Percentiles rank a stretch among this genome's conserved stretches.
Evolutionary conservation across 1,140 invertebrate species (phyloP).

Genomic region (Pseudoatta argentina): DNA sequence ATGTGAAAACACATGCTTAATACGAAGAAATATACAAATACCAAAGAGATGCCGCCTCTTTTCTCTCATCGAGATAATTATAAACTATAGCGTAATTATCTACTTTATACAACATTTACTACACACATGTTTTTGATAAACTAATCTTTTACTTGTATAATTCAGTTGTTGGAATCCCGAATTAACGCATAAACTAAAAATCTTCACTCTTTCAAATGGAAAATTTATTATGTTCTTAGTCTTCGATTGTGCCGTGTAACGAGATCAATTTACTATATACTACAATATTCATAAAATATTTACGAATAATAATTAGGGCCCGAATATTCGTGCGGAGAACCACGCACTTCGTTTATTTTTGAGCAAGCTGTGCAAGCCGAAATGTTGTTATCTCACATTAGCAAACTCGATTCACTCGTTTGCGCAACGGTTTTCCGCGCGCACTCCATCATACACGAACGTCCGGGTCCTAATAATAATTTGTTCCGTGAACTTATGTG

Average conservation of each 20-base stretch:
- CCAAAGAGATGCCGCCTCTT: conserved; percentile 67
- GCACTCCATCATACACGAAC: no score
- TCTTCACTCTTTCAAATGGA: conserved; percentile 10
- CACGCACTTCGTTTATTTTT: no score
- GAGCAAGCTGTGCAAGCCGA: no score
- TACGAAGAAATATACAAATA: conserved; percentile 75
- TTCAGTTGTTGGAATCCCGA: conserved; percentile 71
- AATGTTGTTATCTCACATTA: no score
- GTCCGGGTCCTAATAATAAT: background rate
- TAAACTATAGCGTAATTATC: conserved; percentile 75
- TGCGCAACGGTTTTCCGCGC: no score
- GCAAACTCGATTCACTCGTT: no score
- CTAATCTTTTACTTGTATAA: conserved; percentile 76
- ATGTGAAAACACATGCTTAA: conserved; percentile 67
- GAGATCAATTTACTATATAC: conserved; percentile 49
- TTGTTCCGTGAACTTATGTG: conserved; percentile 28
- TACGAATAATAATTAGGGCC: conserved; percentile 42
- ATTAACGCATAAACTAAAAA: conserved; percentile 11
- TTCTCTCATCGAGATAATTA: conserved; percentile 63
- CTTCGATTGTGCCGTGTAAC: conserved; percentile 31
- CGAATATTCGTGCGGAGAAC: no score
- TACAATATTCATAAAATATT: conserved; percentile 43
- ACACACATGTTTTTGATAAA: conserved; percentile 76
- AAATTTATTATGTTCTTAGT: conserved; percentile 17
- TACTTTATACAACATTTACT: conserved; percentile 81